phyloP scores from a whole-genome alignment of 2,888 invertebrate genomes.

The Folsomia manolachei region DNA sequence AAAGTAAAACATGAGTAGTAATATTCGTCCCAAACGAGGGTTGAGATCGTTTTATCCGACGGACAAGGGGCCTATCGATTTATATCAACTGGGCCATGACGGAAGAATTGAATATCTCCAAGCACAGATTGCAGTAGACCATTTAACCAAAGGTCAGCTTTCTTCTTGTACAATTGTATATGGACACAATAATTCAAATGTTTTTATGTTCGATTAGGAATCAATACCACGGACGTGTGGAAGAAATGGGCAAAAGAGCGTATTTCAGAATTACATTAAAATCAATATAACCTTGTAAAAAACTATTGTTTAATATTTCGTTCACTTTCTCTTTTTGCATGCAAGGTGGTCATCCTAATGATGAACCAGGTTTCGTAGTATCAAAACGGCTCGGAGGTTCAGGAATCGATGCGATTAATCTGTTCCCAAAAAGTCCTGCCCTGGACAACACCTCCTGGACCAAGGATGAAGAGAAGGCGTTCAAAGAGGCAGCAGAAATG shows the following conservation, averaged over 20 bases:
- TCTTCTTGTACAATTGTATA: too few relatives aligned
- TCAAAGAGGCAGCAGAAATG: conserved; percentile 32
- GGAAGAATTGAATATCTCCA: conserved; percentile 36
- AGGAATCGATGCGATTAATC: conserved; percentile 33
- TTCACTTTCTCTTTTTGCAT: too few relatives aligned
- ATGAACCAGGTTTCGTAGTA: conserved; percentile 31
- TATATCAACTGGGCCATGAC: conserved; percentile 36
- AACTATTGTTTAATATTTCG: too few relatives aligned
- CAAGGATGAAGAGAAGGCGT: conserved; percentile 30
- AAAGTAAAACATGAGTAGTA: conserved; percentile 31
- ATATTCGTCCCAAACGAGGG: conserved; percentile 30
- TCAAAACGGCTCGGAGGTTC: conserved; percentile 38
- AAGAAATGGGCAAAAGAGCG: conserved; percentile 38
- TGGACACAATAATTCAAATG: too few relatives aligned
- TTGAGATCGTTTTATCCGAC: conserved; percentile 36
- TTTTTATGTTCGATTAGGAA: conserved; percentile 22
- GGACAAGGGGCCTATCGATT: conserved; percentile 39
- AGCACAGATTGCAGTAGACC: conserved; percentile 36
- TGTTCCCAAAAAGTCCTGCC: conserved; percentile 34
- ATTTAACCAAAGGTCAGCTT: conserved; percentile 35
- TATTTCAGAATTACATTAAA: too few relatives aligned
- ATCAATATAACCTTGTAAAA: too few relatives aligned
- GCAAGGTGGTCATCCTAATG: conserved; percentile 24
- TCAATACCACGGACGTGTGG: conserved; percentile 31
- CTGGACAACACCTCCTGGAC: conserved; percentile 29